These are phyloP conservation scores for Crotophaga sulcirostris DNA, from an alignment of 2,113 vertebrate species.

Conservation along the genomic window DNA sequence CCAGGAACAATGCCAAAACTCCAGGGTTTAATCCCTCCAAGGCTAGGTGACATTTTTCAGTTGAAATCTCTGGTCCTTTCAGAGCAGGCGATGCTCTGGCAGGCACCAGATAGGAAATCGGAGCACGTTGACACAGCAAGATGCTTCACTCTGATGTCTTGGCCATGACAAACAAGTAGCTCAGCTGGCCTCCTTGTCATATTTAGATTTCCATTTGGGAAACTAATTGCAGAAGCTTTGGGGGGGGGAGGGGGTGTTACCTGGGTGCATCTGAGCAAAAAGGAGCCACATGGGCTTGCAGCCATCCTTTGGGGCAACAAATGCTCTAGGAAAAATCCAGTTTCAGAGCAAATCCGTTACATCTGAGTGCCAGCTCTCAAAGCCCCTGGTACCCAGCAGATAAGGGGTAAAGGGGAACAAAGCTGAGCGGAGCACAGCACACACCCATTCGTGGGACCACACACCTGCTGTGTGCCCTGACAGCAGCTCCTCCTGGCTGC, in stretches of 20 bases:
- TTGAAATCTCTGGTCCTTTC: constrained; percentile 11
- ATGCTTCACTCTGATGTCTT: not conserved
- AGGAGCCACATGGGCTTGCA: not conserved
- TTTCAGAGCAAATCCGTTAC: fast-evolving
- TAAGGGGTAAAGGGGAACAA: not conserved
- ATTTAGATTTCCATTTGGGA: not conserved
- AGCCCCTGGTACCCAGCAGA: not conserved
- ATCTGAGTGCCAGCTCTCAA: not conserved
- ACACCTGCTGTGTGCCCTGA: not conserved
- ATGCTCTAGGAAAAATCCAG: not conserved
- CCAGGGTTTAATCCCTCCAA: constrained; percentile 18
- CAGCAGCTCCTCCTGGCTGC: not conserved
- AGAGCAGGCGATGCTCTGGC: not conserved
- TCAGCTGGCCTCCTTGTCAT: not conserved
- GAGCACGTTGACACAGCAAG: not conserved
- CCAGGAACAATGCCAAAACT: not conserved
- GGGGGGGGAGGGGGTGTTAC: not conserved
- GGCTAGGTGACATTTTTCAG: constrained; percentile 10
- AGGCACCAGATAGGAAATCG: not conserved
- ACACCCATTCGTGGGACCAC: not conserved
- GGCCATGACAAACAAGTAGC: not conserved
- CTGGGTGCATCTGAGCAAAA: not conserved
- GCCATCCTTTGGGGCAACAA: not conserved
- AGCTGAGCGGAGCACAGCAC: not conserved
- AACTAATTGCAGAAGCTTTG: not conserved